phyloP scores from a whole-genome alignment of 2,797 vertebrate genomes.

The Crypturellus tataupa region DNA sequence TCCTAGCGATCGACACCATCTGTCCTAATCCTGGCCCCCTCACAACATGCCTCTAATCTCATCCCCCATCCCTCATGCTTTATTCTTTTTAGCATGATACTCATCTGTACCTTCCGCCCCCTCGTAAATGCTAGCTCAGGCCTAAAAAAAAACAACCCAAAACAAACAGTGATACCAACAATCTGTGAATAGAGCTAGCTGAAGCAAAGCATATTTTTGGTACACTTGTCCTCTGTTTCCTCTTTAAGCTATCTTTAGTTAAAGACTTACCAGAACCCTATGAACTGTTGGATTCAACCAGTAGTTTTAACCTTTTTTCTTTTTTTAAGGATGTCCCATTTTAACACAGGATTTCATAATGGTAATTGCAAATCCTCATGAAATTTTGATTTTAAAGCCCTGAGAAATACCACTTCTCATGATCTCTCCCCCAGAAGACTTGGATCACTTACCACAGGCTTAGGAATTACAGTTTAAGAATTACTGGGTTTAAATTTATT shows the following conservation, averaged over 20 bases:
- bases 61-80: conserved; percentile 64
- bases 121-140: conserved; percentile 73
- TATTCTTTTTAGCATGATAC: conserved; percentile 72
- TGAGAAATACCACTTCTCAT: not conserved
- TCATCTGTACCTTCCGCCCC: conserved; percentile 70
- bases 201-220: conserved; percentile 67
- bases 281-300: conserved; percentile 36
- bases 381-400: not conserved
- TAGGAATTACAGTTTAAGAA: not conserved
- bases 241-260: conserved; percentile 66
- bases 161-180: conserved; percentile 73
- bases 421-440: not conserved
- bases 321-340: not conserved
- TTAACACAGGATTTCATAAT: conserved; percentile 12
- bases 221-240: conserved; percentile 62
- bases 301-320: not conserved
- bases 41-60: conserved; percentile 56
- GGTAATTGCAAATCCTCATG: rapidly evolving
- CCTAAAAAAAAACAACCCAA: conserved; percentile 68
- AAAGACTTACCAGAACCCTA: conserved; percentile 53
- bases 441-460: not conserved
- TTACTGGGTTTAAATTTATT: not conserved
- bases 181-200: conserved; percentile 63
- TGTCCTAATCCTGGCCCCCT: conserved; percentile 68
- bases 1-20: conserved; percentile 34